phyloP scores from a whole-genome alignment of 2,113 vertebrate species.

The Crotalus viridis region DNA sequence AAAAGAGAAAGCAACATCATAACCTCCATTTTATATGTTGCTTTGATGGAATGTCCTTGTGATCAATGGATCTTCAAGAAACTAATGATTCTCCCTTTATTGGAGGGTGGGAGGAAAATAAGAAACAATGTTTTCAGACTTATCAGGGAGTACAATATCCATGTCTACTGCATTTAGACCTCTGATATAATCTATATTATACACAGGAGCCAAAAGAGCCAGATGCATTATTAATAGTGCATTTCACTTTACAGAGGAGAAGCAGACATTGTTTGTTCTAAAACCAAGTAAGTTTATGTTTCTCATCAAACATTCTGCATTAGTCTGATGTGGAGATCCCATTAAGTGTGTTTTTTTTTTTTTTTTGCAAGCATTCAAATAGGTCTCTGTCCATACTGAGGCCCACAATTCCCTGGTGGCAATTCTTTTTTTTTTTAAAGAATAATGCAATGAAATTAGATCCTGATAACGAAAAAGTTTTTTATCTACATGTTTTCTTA shows the following conservation, averaged over 20 bases:
- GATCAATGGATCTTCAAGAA: background rate
- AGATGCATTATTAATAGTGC: slow-evolving; percentile 49
- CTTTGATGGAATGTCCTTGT: slow-evolving; percentile 15
- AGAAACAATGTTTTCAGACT: slow-evolving; percentile 25
- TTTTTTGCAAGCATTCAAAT: slow-evolving; percentile 18
- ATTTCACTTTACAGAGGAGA: slow-evolving; percentile 45
- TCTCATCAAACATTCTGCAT: slow-evolving; percentile 31
- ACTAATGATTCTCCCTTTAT: background rate
- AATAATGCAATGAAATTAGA: background rate
- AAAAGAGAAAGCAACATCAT: background rate
- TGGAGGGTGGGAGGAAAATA: background rate
- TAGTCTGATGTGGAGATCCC: background rate
- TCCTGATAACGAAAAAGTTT: background rate
- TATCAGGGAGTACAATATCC: slow-evolving; percentile 20
- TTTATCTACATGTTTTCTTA: background rate
- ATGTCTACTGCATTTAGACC: slow-evolving; percentile 33
- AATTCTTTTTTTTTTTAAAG: background rate
- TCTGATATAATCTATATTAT: slow-evolving; percentile 32
- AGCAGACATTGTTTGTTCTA: slow-evolving; percentile 22
- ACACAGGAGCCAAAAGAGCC: slow-evolving; percentile 41
- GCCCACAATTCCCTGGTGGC: background rate
- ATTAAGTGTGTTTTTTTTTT: slow-evolving; percentile 26
- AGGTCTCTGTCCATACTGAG: slow-evolving; percentile 8
- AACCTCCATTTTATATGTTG: background rate
- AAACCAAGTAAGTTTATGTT: background rate